Evolutionary conservation across 2,113 vertebrate species (phyloP).

Genomic region (Tragulus kanchil): DNA sequence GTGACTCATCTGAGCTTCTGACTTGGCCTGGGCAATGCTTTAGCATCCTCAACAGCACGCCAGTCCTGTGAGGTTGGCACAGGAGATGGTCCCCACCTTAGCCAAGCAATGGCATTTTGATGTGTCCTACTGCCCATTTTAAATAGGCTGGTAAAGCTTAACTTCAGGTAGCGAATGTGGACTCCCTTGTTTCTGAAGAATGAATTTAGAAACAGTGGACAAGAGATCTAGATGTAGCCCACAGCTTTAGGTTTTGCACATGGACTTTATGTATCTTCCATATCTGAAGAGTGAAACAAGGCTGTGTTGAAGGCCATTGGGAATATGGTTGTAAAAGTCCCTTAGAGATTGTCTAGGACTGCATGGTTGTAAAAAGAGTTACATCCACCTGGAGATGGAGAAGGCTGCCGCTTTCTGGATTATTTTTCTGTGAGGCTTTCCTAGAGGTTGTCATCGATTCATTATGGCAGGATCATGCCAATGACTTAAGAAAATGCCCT

Average conservation of each 20-base stretch:
- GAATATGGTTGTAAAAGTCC: neutral
- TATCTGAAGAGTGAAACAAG: neutral
- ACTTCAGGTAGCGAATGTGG: neutral
- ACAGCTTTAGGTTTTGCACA: neutral
- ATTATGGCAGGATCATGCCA: neutral
- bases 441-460: slow-evolving; percentile 28
- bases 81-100: neutral
- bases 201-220: neutral
- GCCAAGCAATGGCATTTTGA: neutral
- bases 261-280: neutral
- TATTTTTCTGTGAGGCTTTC: slow-evolving; percentile 38
- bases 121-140: neutral
- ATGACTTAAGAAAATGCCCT: neutral
- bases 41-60: neutral
- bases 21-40: slow-evolving; percentile 52
- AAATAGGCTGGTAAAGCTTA: neutral
- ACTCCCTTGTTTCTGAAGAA: neutral
- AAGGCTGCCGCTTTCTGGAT: slow-evolving; percentile 43
- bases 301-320: neutral
- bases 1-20: neutral
- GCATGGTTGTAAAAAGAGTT: neutral
- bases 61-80: neutral
- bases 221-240: neutral
- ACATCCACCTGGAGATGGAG: neutral
- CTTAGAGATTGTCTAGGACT: neutral